Percentiles rank a stretch among this genome's conserved stretches.
Conservation (phyloP, 1,140 invertebrate species). For the Heterodera carotae region DNA sequence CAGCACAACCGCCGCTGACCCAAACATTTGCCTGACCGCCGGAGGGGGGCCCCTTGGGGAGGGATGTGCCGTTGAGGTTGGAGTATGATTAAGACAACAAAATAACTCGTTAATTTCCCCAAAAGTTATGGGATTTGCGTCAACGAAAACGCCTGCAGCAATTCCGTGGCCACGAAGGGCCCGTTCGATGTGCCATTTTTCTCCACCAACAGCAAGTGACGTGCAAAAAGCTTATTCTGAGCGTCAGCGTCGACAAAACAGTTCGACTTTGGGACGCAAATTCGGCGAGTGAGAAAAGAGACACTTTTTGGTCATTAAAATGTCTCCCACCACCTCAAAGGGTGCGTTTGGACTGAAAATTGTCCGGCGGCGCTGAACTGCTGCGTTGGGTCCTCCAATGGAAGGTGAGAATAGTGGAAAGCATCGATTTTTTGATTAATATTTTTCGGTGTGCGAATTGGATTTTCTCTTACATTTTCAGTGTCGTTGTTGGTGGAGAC, state of each 20-base stretch:
- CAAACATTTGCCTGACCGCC: constrained; percentile 39
- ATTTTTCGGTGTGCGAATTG: neutral
- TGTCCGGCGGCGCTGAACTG: constrained; percentile 42
- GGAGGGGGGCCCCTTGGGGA: constrained; percentile 40
- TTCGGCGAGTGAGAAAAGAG: constrained; percentile 35
- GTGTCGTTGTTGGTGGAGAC: constrained; percentile 44
- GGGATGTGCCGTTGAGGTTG: constrained; percentile 43
- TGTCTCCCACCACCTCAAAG: no score
- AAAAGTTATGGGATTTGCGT: constrained; percentile 50
- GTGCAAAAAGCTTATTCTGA: constrained; percentile 48
- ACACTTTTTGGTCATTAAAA: constrained; percentile 16
- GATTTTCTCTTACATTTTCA: constrained; percentile 34
- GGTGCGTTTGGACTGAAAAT: constrained; percentile 46
- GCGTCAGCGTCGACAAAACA: constrained; percentile 46
- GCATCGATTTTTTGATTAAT: neutral
- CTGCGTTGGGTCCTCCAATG: constrained; percentile 51
- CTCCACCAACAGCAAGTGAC: constrained; percentile 49
- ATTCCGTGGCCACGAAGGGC: constrained; percentile 49
- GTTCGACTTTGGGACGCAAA: constrained; percentile 44
- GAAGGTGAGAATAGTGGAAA: constrained; percentile 34
- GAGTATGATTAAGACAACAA: constrained; percentile 42
- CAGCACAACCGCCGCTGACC: constrained; percentile 19
- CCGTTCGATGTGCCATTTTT: constrained; percentile 45
- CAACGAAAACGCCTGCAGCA: constrained; percentile 42
- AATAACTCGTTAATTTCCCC: neutral